These are phyloP conservation scores for Orbicella faveolata DNA, from an alignment of 64 coral and sea anemone genomes.

Conservation along the genomic window DNA sequence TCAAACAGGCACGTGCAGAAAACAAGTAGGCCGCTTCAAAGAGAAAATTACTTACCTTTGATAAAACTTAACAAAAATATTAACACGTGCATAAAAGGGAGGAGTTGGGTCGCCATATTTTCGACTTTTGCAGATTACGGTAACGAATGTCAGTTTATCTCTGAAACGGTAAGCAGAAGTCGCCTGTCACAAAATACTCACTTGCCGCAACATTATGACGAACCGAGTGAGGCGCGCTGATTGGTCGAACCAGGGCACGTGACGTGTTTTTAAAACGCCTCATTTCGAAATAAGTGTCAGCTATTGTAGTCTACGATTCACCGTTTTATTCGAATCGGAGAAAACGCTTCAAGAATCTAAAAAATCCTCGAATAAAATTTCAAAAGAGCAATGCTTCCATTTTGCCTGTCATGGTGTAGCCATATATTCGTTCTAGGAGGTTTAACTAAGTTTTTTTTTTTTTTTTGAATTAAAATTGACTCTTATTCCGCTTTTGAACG, in stretches of 20 bases:
- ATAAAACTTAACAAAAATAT: neutral
- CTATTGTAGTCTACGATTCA: too few relatives aligned
- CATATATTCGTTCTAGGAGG: neutral
- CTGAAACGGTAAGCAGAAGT: neutral
- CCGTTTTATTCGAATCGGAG: too few relatives aligned
- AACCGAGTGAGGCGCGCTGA: neutral
- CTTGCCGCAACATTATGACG: neutral
- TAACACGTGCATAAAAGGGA: neutral
- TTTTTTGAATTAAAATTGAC: neutral
- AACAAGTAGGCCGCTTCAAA: neutral
- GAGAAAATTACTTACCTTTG: neutral
- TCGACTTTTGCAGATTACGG: neutral
- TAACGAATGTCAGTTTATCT: neutral
- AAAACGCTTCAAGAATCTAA: neutral
- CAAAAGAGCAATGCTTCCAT: neutral
- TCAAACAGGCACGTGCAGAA: neutral
- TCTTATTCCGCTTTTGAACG: neutral
- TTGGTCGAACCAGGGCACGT: neutral
- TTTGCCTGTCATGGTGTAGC: neutral
- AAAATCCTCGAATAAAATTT: neutral
- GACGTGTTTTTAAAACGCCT: neutral
- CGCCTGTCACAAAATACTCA: neutral
- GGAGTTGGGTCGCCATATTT: neutral
- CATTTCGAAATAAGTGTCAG: too few relatives aligned
- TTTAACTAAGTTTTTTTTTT: neutral